A percentile compares a stretch with the other conserved stretches of the same genome.
Conservation (phyloP, 2,888 invertebrate genomes). For the Prosopocoilus inquinatus region DNA sequence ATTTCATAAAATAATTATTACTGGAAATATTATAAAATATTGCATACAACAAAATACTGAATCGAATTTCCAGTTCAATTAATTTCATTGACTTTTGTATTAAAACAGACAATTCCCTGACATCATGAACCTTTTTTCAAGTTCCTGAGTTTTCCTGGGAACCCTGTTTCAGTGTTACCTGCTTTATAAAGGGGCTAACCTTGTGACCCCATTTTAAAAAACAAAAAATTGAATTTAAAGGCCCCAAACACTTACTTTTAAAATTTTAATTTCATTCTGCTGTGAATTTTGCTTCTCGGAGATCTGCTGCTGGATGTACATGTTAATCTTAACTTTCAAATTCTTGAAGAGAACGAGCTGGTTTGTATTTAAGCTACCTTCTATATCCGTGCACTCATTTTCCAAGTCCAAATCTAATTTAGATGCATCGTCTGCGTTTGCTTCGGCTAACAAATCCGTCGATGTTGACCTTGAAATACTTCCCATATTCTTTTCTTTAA, state of each 20-base stretch:
- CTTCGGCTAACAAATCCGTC: neutral
- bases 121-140: too few relatives aligned
- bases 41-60: too few relatives aligned
- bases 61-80: too few relatives aligned
- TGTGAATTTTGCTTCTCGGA: constrained; percentile 27
- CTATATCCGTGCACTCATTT: constrained; percentile 29
- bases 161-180: too few relatives aligned
- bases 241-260: constrained; percentile 39
- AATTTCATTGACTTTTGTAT: too few relatives aligned
- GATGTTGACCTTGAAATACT: neutral
- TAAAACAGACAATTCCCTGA: too few relatives aligned
- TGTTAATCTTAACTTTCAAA: constrained; percentile 34
- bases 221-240: too few relatives aligned
- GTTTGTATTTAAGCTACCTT: constrained; percentile 26
- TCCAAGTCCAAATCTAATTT: constrained; percentile 27
- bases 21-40: too few relatives aligned
- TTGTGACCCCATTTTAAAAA: too few relatives aligned
- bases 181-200: too few relatives aligned
- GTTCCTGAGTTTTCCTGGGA: too few relatives aligned
- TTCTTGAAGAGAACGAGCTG: constrained; percentile 32
- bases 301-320: constrained; percentile 30
- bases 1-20: too few relatives aligned
- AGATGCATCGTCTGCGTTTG: neutral
- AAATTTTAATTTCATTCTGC: constrained; percentile 33
- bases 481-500: neutral